Base-by-base conservation (phyloP, 2,888 invertebrate genomes). In the Sarcophaga carnaria region DNA sequence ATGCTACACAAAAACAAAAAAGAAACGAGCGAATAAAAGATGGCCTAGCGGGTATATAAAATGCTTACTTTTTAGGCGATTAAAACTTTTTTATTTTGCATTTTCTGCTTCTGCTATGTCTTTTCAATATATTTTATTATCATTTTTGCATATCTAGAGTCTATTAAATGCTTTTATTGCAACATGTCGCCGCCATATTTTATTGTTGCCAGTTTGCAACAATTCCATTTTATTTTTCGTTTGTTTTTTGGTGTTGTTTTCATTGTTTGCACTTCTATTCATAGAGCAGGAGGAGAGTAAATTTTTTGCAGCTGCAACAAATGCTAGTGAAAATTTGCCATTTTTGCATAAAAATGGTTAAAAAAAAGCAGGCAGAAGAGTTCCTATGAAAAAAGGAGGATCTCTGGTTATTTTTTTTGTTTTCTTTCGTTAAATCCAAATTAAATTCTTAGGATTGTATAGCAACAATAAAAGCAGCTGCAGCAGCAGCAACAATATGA, bases 91-190 rank as follows among this genome's bases (percentile, higher is more conserved):
- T 20, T 20, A 20, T 20, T 60, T 14, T 77, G 14, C 25, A 60
- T 45, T 27, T 45, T n/a, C 3, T 54, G 27, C 20, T 17, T 67
- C 62, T 72, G 5, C 22, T 70, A 76, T 71, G 59, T 74, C 45
- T 69, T 78, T 45, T 71, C 78, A 86, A 83, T 86, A 80, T 78
- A 86, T 78, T 86, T 86, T 86, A 80, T 81, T 78, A 66, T 81
- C 27, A 74, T 63, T 75, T 47, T 62, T 83, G 78, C 75, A 78
- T 75, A 80, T 75, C 83, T 75, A 22, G 90, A 91, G 91, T 92
- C 91, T 91, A 92, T 92, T 92, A 92, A 91, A 92, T 92, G 91
- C 90, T 92, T 86, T 92, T 92, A 92, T 92, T 91, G 92, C 92
- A 92, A 86, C 92, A 92, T 92, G 91, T 91, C 91, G 90, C 91